phyloP scores from a whole-genome alignment of 1,140 invertebrate species.

The Holotrichia oblita region DNA sequence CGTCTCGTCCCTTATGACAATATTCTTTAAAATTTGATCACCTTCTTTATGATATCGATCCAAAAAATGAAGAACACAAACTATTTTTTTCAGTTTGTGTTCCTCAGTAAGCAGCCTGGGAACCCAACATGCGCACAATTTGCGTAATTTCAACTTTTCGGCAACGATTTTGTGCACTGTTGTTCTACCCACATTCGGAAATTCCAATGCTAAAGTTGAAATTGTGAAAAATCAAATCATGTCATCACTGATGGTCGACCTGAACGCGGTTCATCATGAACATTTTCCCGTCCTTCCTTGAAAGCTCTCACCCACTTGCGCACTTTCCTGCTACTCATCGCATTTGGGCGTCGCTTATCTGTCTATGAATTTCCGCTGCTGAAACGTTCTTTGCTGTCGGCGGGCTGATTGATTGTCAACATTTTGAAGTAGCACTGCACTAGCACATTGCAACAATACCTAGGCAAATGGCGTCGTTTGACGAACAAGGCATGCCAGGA shows the following conservation, averaged over 20 bases:
- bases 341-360: constrained; percentile 14
- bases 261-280: constrained; percentile 11
- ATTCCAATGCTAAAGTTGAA: not conserved
- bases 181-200: not conserved
- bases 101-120: too few species aligned
- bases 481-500: not conserved
- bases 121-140: too few species aligned
- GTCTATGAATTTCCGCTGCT: constrained; percentile 19
- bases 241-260: constrained; percentile 26
- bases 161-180: too few species aligned
- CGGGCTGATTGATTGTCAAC: not conserved
- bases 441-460: not conserved
- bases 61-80: not conserved
- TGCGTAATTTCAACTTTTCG: too few species aligned
- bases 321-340: constrained; percentile 1
- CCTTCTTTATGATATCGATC: not conserved
- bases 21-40: not conserved
- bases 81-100: not conserved
- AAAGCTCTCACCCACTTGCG: constrained; percentile 27
- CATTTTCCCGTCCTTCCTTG: not conserved
- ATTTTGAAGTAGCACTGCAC: constrained; percentile 9
- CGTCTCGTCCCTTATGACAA: constrained; percentile 13
- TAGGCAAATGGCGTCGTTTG: constrained; percentile 19
- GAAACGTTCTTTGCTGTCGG: not conserved
- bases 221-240: not conserved